Conservation (phyloP, 2,888 invertebrate species). For the Calameuta idolon region DNA sequence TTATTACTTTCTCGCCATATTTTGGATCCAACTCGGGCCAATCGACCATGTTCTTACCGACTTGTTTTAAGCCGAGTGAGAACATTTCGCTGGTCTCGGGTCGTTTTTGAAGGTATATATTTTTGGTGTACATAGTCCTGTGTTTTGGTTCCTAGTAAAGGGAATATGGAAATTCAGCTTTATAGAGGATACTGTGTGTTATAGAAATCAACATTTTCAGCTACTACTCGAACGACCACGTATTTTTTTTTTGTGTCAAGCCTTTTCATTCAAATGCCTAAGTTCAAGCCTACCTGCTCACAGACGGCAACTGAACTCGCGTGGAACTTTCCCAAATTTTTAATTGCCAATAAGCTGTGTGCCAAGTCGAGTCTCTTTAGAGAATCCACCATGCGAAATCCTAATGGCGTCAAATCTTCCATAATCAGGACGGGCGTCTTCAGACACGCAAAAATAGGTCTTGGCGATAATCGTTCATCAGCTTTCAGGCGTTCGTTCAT, state of each 20-base stretch:
- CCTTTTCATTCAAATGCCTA: too few relatives aligned
- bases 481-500: slow-evolving; percentile 51
- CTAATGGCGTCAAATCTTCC: slow-evolving; percentile 71
- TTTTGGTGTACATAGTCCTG: slow-evolving; percentile 35
- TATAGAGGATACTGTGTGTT: too few relatives aligned
- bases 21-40: slow-evolving; percentile 49
- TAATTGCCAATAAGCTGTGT: slow-evolving; percentile 69
- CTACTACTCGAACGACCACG: slow-evolving; percentile 69
- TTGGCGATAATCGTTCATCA: slow-evolving; percentile 30
- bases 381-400: slow-evolving; percentile 70
- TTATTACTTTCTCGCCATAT: slow-evolving; percentile 46
- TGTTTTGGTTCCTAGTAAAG: slow-evolving; percentile 45
- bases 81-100: slow-evolving; percentile 38
- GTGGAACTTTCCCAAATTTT: slow-evolving; percentile 71
- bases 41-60: slow-evolving; percentile 34
- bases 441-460: too few relatives aligned
- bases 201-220: slow-evolving; percentile 41
- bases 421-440: slow-evolving; percentile 61
- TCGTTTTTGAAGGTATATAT: slow-evolving; percentile 38
- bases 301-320: slow-evolving; percentile 70
- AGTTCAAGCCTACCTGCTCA: slow-evolving; percentile 67
- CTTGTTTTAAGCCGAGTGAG: slow-evolving; percentile 11
- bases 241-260: too few relatives aligned
- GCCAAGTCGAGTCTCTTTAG: slow-evolving; percentile 70
- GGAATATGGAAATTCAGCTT: background rate